Evolutionary conservation across 2,888 invertebrate genomes (phyloP), one percentile per base, ranked within the genome.

Genomic region (Rambutsinella grinnellia): DNA sequence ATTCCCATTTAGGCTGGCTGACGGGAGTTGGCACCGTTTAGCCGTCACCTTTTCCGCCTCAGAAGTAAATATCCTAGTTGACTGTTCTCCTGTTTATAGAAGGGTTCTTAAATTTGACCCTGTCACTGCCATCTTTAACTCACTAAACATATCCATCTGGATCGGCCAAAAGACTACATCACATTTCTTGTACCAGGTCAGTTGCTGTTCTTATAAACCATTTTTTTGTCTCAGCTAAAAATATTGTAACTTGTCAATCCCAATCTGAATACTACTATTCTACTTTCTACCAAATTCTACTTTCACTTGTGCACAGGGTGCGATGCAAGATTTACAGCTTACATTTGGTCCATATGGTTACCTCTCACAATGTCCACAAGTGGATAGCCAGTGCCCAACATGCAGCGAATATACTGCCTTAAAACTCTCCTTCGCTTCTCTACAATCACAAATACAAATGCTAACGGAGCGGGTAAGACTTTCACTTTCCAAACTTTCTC

Each of bases 101-200:
- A 80, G 83, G 78, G 84, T 83, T 68, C 83, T 85, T 19, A 80
- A 79, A 69, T 80, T 83, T 79, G 80, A 81, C 79, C 83, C 84
- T 54, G 81, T 79, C 76, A 81, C 81, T 54, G 83, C 84, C 75
- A 83, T 85, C 71, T 82, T 82, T 60, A 81, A 83, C 58, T 81
- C 84, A 72, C 68, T 77, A 68, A 84, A 84, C 79, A 80, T 84
- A 77, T 90, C 93, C 84, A 90, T 96, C 83, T 95, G 94, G 93
- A 89, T 96, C 82, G 96, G 95, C 84, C 95, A 95, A 89, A 91
- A 95, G 86, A 94, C 93, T 88, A 90, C 90, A 87, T 92, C 92
- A 87, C 93, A 94, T 89, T 94, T 93, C 86, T 89, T 93, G 86
- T 95, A 94, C 88, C 94, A 94, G 93, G 96, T 95, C 87, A 87